Evolutionary conservation across 2,888 invertebrate genomes (phyloP).

Genomic region (Helobdella robusta): DNA sequence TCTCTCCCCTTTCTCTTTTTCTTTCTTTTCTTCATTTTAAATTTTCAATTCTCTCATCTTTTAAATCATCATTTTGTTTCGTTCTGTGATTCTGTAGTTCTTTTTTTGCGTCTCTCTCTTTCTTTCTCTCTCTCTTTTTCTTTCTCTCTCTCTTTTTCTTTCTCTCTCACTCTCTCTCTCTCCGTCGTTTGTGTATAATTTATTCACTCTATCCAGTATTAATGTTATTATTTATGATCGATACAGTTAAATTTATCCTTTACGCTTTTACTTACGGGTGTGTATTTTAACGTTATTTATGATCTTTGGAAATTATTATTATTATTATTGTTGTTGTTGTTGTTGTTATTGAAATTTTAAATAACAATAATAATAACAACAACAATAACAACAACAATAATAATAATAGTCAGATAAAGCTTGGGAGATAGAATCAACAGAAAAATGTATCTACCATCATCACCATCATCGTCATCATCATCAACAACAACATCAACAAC

Average conservation of each 20-base stretch:
- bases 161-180: neutral
- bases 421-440: too few species aligned
- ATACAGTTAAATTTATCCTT: conserved; percentile 1
- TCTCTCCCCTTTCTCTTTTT: neutral
- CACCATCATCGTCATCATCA: neutral
- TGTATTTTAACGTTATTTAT: too few species aligned
- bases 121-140: neutral
- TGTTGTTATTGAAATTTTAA: too few species aligned
- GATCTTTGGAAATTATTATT: too few species aligned
- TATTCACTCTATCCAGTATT: neutral
- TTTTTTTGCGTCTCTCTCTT: neutral
- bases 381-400: too few species aligned
- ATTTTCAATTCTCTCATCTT: neutral
- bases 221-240: neutral
- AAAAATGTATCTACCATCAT: neutral
- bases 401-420: too few species aligned
- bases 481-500: neutral
- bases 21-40: neutral
- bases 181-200: neutral
- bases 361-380: too few species aligned
- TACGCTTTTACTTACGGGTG: too few species aligned
- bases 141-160: neutral
- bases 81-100: neutral
- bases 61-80: neutral
- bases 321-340: too few species aligned